These are phyloP conservation scores for Dascyllus trimaculatus DNA, from an alignment of 2,113 vertebrate species.

Conservation along the genomic window DNA sequence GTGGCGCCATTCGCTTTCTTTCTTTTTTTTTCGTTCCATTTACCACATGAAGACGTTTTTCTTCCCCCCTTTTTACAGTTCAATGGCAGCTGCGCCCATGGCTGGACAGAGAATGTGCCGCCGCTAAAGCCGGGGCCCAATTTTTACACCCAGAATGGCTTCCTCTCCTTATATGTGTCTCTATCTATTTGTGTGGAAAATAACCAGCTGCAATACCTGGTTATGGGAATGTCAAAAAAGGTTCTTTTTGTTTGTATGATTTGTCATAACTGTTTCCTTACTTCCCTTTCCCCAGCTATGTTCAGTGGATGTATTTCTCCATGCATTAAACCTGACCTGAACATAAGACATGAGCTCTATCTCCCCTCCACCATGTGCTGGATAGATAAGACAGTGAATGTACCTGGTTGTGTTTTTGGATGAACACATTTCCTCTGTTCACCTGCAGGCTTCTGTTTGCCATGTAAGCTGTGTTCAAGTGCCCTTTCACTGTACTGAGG, in stretches of 20 bases:
- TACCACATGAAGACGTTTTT: slow-evolving; percentile 69
- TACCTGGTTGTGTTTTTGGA: slow-evolving; percentile 59
- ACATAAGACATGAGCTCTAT: slow-evolving; percentile 78
- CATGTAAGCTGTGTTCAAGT: slow-evolving; percentile 64
- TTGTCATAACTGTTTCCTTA: slow-evolving; percentile 82
- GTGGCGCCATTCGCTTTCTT: slow-evolving; percentile 54
- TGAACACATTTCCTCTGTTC: slow-evolving; percentile 67
- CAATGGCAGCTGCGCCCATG: slow-evolving; percentile 80
- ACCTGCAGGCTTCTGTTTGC: slow-evolving; percentile 54
- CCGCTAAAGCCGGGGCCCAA: slow-evolving; percentile 62
- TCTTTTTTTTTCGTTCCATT: slow-evolving; percentile 59
- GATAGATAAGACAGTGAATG: slow-evolving; percentile 73
- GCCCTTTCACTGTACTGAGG: slow-evolving; percentile 68
- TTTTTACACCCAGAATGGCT: slow-evolving; percentile 74
- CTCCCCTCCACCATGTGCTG: slow-evolving; percentile 66
- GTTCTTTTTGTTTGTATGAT: slow-evolving; percentile 72
- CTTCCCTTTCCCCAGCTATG: slow-evolving; percentile 83
- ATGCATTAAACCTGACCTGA: slow-evolving; percentile 76
- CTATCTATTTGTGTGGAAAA: slow-evolving; percentile 76
- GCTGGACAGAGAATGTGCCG: slow-evolving; percentile 80
- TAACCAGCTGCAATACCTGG: slow-evolving; percentile 83
- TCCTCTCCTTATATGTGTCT: slow-evolving; percentile 77
- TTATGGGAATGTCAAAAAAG: slow-evolving; percentile 78
- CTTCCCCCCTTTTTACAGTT: slow-evolving; percentile 79
- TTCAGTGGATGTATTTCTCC: slow-evolving; percentile 81